phyloP scores from a whole-genome alignment of 2,797 vertebrate genomes.

The Melanotaenia maccullochi region DNA sequence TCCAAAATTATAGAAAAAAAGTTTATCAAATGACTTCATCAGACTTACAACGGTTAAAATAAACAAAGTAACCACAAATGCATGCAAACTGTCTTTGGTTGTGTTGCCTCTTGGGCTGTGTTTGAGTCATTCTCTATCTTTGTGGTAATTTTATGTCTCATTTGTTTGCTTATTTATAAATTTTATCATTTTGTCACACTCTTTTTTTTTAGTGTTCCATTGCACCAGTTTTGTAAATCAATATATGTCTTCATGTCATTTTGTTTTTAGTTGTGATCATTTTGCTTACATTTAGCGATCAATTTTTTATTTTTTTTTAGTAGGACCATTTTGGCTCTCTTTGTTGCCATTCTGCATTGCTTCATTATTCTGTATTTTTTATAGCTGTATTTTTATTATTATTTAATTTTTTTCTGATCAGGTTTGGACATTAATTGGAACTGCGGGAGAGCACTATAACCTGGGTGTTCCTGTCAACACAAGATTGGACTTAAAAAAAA shows the following conservation, averaged over 20 bases:
- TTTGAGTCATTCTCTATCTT: not conserved
- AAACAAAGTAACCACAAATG: not conserved
- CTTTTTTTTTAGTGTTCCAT: too few species aligned
- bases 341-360: not conserved
- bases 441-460: not conserved
- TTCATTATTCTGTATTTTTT: not conserved
- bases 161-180: too few species aligned
- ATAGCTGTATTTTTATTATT: too few species aligned
- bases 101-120: not conserved
- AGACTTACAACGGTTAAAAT: too few species aligned
- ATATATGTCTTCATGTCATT: too few species aligned
- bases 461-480: not conserved
- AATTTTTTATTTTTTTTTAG: not conserved
- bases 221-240: not conserved
- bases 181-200: too few species aligned
- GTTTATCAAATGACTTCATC: not conserved
- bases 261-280: too few species aligned
- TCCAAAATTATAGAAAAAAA: not conserved
- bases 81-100: not conserved
- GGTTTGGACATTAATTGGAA: not conserved
- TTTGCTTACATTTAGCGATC: not conserved
- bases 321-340: not conserved
- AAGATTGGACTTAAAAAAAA: not conserved
- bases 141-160: not conserved
- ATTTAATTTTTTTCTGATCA: not conserved